Percentiles rank a stretch among this genome's conserved stretches.
Evolutionary conservation across 2,888 invertebrate species (phyloP).

Genomic region (Trisateles emortualis): DNA sequence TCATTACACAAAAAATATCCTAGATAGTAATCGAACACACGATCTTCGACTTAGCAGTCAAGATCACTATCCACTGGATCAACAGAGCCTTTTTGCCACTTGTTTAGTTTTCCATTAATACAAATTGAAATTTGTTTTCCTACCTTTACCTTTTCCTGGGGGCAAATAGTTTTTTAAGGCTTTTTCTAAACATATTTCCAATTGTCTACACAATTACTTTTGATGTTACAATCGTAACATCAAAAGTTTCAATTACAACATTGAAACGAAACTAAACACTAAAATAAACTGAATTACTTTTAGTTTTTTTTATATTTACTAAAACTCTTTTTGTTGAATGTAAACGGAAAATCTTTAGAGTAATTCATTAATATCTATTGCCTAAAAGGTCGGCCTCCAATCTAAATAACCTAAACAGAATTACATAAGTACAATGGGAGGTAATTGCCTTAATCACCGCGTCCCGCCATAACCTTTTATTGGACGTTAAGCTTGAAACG

Average conservation of each 20-base stretch:
- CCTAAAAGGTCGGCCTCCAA: slow-evolving; percentile 45
- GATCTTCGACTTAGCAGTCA: too few relatives aligned
- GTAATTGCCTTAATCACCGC: slow-evolving; percentile 70
- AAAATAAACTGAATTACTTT: slow-evolving; percentile 1
- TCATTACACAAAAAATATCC: too few relatives aligned
- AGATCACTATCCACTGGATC: too few relatives aligned
- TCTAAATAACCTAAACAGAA: slow-evolving; percentile 61
- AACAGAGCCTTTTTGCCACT: too few relatives aligned
- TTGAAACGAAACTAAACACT: background rate
- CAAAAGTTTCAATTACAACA: background rate
- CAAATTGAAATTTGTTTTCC: too few relatives aligned
- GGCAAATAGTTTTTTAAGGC: too few relatives aligned
- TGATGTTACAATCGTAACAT: background rate
- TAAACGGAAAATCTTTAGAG: slow-evolving; percentile 34
- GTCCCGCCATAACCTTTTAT: slow-evolving; percentile 68
- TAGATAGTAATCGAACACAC: too few relatives aligned
- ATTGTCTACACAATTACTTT: background rate
- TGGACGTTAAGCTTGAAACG: slow-evolving; percentile 60
- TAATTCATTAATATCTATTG: slow-evolving; percentile 46
- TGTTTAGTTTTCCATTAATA: too few relatives aligned
- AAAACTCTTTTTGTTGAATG: slow-evolving; percentile 9
- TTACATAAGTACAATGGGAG: slow-evolving; percentile 57
- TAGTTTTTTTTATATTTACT: slow-evolving; percentile 2
- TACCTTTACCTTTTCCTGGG: too few relatives aligned
- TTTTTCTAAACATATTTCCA: too few relatives aligned